Conservation (phyloP, 2,797 vertebrate species). For the Alcedo quadribrachys region DNA sequence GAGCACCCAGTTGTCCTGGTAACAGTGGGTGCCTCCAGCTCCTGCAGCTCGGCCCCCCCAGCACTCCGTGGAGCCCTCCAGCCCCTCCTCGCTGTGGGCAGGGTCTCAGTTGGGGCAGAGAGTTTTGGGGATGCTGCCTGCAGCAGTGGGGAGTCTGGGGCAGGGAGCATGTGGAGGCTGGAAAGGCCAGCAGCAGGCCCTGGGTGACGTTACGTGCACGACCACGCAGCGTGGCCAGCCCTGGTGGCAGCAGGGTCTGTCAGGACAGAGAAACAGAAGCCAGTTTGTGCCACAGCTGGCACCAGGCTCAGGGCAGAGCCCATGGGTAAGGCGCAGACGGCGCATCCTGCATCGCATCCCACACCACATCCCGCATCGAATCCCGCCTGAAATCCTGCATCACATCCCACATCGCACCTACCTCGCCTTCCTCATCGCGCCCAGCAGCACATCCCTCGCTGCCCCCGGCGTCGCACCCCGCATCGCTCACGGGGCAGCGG, state of each 20-base stretch:
- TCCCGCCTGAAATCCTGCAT: neutral
- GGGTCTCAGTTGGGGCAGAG: neutral
- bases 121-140: accelerated
- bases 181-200: neutral
- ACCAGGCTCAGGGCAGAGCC: neutral
- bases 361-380: accelerated
- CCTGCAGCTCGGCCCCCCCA: neutral
- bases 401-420: neutral
- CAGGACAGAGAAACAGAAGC: neutral
- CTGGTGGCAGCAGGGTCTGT: neutral
- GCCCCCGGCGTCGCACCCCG: accelerated
- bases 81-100: neutral
- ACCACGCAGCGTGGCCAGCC: neutral
- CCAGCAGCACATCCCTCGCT: accelerated
- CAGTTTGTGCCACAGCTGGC: neutral
- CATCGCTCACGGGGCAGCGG: accelerated
- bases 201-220: accelerated
- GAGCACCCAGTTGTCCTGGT: constrained; percentile 69
- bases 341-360: neutral
- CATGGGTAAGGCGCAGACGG: accelerated
- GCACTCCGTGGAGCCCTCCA: accelerated
- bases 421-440: too few relatives aligned
- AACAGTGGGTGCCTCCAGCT: constrained; percentile 36
- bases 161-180: accelerated
- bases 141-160: neutral